Conservation (phyloP, 64 coral and sea anemone species). For the Actinia tenebrosa region DNA sequence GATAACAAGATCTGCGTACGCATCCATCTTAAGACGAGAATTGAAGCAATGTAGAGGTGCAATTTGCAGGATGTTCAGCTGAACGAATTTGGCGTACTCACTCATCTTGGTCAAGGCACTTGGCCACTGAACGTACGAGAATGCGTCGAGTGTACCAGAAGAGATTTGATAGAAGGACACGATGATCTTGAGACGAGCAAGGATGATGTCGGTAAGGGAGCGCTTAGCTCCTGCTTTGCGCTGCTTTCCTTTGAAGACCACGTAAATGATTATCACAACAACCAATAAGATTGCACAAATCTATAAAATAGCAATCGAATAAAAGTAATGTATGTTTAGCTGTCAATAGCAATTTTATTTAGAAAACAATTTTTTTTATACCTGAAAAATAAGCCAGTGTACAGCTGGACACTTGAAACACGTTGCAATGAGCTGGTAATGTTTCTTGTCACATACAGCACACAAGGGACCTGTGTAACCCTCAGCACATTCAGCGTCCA, state of each 20-base stretch:
- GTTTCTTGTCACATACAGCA: conserved; percentile 33
- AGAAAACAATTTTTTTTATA: not conserved
- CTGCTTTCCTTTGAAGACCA: too few relatives aligned
- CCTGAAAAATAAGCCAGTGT: conserved; percentile 35
- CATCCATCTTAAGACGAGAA: conserved; percentile 16
- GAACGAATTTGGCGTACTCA: conserved; percentile 38
- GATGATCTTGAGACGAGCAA: not conserved
- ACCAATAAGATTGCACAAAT: too few relatives aligned
- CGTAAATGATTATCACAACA: too few relatives aligned
- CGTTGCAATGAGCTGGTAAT: conserved; percentile 32
- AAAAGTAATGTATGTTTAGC: too few relatives aligned
- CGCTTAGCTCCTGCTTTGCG: too few relatives aligned
- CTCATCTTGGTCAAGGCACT: conserved; percentile 3
- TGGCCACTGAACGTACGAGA: conserved; percentile 51
- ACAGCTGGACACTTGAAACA: conserved; percentile 32
- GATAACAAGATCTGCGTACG: conserved; percentile 15
- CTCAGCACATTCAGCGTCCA: conserved; percentile 22
- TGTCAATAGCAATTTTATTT: too few relatives aligned
- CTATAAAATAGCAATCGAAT: conserved; percentile 13
- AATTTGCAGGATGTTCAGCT: conserved; percentile 46
- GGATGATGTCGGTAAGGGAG: conserved; percentile 20
- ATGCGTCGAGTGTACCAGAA: conserved; percentile 18
- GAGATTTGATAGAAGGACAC: too few relatives aligned
- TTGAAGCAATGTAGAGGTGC: conserved; percentile 46
- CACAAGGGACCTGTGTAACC: conserved; percentile 47